A percentile compares a stretch with the other conserved stretches of the same genome.
These are phyloP conservation scores for Lepisosteus osseus DNA, from an alignment of 2,113 vertebrate genomes.

Conservation along the genomic window DNA sequence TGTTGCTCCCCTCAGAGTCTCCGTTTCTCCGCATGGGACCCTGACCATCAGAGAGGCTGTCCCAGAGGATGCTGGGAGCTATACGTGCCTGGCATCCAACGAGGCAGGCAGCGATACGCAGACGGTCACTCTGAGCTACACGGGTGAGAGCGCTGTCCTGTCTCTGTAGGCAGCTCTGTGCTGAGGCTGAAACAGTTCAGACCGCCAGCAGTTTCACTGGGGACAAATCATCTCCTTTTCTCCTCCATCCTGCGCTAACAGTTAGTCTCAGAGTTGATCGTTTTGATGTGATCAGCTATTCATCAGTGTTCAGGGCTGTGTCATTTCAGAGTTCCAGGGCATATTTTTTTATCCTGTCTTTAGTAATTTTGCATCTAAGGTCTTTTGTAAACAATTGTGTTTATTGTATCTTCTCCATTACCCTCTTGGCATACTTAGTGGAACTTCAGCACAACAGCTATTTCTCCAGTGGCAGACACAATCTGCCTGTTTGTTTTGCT, in stretches of 20 bases:
- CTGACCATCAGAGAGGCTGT: constrained; percentile 70
- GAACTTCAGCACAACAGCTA: constrained; percentile 16
- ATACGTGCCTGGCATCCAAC: constrained; percentile 79
- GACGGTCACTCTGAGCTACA: constrained; percentile 49
- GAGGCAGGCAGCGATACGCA: constrained; percentile 59
- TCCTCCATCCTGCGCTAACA: background rate
- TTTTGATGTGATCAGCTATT: constrained; percentile 36
- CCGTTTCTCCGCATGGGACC: constrained; percentile 62
- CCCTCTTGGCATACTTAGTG: constrained; percentile 10
- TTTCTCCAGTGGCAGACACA: background rate
- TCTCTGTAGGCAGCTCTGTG: background rate
- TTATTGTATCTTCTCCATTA: background rate
- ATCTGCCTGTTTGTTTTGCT: background rate
- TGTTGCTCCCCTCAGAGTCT: constrained; percentile 38
- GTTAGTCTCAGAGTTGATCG: constrained; percentile 41
- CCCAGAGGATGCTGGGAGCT: constrained; percentile 86
- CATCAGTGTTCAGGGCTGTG: background rate
- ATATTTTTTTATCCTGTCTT: background rate
- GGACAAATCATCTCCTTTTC: too few relatives aligned
- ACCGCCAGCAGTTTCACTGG: constrained; percentile 22
- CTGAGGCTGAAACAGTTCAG: constrained; percentile 34
- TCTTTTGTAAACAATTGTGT: too few relatives aligned
- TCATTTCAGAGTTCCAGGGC: background rate
- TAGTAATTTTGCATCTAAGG: too few relatives aligned
- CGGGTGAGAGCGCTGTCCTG: constrained; percentile 46